These are phyloP conservation scores for Pocillopora meandrina DNA, from an alignment of 92 coral and sea anemone genomes.

Conservation along the genomic window DNA sequence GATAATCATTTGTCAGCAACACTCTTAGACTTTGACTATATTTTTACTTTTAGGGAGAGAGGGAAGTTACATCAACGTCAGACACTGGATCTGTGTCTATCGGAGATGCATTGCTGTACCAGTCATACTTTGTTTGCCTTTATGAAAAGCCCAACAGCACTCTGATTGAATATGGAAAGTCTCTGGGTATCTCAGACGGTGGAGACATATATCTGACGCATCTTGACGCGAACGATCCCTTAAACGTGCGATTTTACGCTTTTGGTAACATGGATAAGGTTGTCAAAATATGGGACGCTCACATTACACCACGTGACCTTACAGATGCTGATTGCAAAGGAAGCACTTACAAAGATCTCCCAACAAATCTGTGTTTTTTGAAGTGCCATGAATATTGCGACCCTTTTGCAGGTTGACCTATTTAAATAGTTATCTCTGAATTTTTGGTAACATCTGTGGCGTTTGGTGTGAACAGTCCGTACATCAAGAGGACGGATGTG, in stretches of 20 bases:
- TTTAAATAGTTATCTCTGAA: neutral
- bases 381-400: neutral
- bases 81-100: neutral
- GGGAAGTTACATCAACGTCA: neutral
- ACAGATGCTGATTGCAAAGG: neutral
- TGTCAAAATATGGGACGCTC: neutral
- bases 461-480: neutral
- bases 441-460: neutral
- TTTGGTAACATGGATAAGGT: neutral
- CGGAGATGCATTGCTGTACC: neutral
- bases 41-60: neutral
- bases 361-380: neutral
- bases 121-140: neutral
- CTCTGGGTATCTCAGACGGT: constrained; percentile 24
- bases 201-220: neutral
- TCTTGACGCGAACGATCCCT: neutral
- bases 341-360: neutral
- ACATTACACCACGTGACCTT: neutral
- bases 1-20: too few relatives aligned
- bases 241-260: neutral
- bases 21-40: neutral
- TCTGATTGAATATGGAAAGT: constrained; percentile 29
- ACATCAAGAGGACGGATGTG: neutral
- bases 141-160: neutral
- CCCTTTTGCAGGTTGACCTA: neutral